Evolutionary conservation across 2,888 invertebrate species (phyloP), one percentile per base, ranked within the genome.

Genomic region (Papilio demoleus): DNA sequence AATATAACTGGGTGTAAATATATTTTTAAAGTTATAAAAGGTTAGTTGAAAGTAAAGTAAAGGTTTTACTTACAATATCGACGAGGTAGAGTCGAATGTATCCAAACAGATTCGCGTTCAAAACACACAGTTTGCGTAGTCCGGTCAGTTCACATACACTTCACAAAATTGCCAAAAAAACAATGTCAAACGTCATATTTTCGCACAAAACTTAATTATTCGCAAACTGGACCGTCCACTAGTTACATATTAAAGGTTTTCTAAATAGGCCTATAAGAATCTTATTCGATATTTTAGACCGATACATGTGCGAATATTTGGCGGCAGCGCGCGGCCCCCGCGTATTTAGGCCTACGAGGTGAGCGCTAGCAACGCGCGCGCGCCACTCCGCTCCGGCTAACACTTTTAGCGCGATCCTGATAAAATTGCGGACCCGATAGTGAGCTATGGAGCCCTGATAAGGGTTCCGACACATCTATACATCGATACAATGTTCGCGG

Each of bases 201-300:
- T 63, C 50, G 34, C 24, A 74, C 78, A 83, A 88, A 80, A 73
- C 67, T 71, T 66, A 71, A 71, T 82, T 80, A 87, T 82, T 79
- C 77, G 40, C 68, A 80, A 76, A 81, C 76, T 79, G 59, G 53
- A 74, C 34, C 68, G 77, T 77, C 80, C 79, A 71, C 45, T n/a
- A 74, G 71, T 66, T 73, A 71, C 66, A 74, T 77, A 80, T 70
- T 58, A 71, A 67, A 60, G 73, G 75, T 79, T 74, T 76, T 80
- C 79, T 82, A 88, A 89, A 88, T 90, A 88, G 91, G 91, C 91
- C 91, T 92, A 92, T 85, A 90, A 82, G 89, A 91, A 87, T 92
- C 89, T 91, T 91, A 89, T 90, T 87, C 83, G 90, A 79, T 74
- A 77, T 77, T 74, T 77, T 76, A 70, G 72, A 74, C 62, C 72